Base-by-base conservation (phyloP, 2,797 vertebrate species). In the Orientallactaga sibirica region DNA sequence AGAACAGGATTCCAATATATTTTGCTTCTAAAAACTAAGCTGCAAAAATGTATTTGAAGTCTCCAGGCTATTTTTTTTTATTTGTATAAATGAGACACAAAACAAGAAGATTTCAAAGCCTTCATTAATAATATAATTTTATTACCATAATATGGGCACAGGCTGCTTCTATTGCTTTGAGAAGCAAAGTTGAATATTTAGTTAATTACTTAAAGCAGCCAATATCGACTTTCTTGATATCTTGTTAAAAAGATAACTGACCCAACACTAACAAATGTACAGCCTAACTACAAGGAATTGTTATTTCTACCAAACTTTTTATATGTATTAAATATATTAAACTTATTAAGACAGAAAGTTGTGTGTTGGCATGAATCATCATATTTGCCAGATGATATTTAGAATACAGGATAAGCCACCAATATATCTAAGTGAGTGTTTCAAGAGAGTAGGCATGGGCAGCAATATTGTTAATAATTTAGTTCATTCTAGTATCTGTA, bases 291-390 rank as follows among this genome's bases (percentile, higher is more conserved):
- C 64, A 93, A 96, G 73, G 14, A 86, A 86, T 76, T 92, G n/a
- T 61, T 94, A 89, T 94, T 94, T 83, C 67, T 92, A 88, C 92
- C 90, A n/a, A 88, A 86, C 80, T 86, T 94, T 94, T 96, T 85
- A 77, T 55, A 74, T 55, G 16, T 48, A 84, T 93, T 93, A 92
- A 87, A 92, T 87, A 58, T 81, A 55, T 83, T 96, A 93, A 96
- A 61, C 20, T 58, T 90, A 67, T 68, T 92, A 94, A 90, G 11
- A 75, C n/a, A 41, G 18, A 88, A 90, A 87, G 85, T 41, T 8
- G 88, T 88, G 83, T 70, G 83, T 19, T 94, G 75, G 92, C 84
- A 76, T 88, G 68, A 96, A 91, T 90, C 27, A 78, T 84, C 80
- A 33, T 74, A 83, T n/a, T 67, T 19, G 88, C 5, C 10, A 55